These are phyloP conservation scores for Anolis apletophallus DNA, from an alignment of 2,797 vertebrate species.

Conservation along the genomic window DNA sequence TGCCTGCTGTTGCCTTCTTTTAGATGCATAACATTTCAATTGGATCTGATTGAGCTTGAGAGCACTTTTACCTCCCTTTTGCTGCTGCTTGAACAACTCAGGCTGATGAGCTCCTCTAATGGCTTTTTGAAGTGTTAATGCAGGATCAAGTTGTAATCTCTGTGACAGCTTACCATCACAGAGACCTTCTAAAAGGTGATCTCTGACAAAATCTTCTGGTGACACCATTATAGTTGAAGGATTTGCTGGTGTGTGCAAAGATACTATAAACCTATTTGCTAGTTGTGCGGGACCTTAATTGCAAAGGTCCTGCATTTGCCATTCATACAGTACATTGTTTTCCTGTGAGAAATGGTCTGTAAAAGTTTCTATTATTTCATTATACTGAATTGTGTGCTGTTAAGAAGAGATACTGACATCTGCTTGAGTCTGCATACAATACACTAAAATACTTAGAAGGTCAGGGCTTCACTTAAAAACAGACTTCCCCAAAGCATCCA, in stretches of 20 bases:
- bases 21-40: background rate
- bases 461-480: background rate
- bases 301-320: too few species aligned
- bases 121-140: slow-evolving; percentile 9
- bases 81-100: background rate
- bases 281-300: background rate
- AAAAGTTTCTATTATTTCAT: background rate
- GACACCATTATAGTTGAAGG: background rate
- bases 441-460: background rate
- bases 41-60: background rate
- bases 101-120: background rate
- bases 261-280: background rate
- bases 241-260: background rate
- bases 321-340: background rate
- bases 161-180: background rate
- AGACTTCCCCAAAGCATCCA: background rate
- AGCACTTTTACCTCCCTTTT: background rate
- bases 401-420: background rate
- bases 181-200: background rate
- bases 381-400: background rate
- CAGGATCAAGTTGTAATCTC: background rate
- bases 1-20: background rate
- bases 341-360: background rate
- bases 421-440: background rate
- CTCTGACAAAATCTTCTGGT: background rate